These are phyloP conservation scores for Drosophila emarginata DNA, from an alignment of 2,888 invertebrate species.

Conservation along the genomic window DNA sequence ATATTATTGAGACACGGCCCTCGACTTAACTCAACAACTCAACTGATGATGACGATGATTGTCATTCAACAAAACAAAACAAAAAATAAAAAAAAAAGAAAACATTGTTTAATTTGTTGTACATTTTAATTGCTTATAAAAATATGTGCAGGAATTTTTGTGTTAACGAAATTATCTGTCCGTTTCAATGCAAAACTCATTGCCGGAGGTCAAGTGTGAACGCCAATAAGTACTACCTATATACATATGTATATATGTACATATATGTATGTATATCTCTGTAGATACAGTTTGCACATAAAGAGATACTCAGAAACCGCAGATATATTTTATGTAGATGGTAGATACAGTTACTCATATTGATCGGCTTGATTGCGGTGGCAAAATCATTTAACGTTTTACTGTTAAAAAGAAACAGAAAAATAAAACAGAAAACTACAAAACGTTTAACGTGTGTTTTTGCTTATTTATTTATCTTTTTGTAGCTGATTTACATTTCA, in stretches of 20 bases:
- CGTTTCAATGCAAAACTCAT: slow-evolving; percentile 43
- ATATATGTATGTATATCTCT: slow-evolving; percentile 30
- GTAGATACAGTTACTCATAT: slow-evolving; percentile 51
- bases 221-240: not conserved
- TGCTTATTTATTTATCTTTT: slow-evolving; percentile 70
- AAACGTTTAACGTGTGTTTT: slow-evolving; percentile 61
- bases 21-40: slow-evolving; percentile 28
- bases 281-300: not conserved
- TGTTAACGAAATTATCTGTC: slow-evolving; percentile 43
- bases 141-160: slow-evolving; percentile 64
- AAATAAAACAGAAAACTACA: slow-evolving; percentile 8
- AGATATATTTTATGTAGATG: slow-evolving; percentile 19
- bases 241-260: slow-evolving; percentile 22
- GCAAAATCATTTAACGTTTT: slow-evolving; percentile 64
- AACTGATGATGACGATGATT: slow-evolving; percentile 25
- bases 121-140: slow-evolving; percentile 66
- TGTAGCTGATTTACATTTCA: slow-evolving; percentile 44
- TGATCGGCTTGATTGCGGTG: slow-evolving; percentile 49
- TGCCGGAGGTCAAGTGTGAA: slow-evolving; percentile 69
- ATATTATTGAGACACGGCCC: slow-evolving; percentile 5
- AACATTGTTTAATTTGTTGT: slow-evolving; percentile 56
- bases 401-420: slow-evolving; percentile 42
- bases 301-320: slow-evolving; percentile 7
- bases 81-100: slow-evolving; percentile 35
- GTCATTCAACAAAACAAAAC: slow-evolving; percentile 54